Evolutionary conservation across 2,113 vertebrate species (phyloP).

Genomic region (Herpetotheres cachinnans): DNA sequence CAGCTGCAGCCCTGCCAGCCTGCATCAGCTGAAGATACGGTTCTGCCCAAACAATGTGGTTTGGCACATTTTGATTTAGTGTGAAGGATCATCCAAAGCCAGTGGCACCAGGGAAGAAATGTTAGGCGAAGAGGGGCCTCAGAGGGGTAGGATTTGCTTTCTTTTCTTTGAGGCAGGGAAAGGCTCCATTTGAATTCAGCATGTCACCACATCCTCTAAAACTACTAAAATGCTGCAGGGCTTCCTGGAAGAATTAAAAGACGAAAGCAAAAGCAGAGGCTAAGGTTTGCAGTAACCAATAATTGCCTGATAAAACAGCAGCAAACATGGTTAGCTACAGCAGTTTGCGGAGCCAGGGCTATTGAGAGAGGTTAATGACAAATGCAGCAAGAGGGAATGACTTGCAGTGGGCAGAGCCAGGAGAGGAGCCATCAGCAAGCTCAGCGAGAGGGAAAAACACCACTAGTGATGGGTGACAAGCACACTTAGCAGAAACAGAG

Average conservation of each 20-base stretch:
- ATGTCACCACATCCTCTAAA: neutral
- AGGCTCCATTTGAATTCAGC: neutral
- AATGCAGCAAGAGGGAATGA: neutral
- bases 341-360: accelerated
- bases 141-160: neutral
- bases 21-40: neutral
- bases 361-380: neutral
- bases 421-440: neutral
- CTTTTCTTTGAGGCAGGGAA: neutral
- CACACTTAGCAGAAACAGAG: neutral
- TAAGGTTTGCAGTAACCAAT: neutral
- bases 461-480: accelerated
- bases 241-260: neutral
- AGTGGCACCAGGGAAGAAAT: neutral
- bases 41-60: accelerated
- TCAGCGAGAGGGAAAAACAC: neutral
- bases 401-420: accelerated
- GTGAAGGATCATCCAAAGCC: neutral
- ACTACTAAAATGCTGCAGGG: neutral
- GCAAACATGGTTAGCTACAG: neutral
- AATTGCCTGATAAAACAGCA: neutral
- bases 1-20: neutral
- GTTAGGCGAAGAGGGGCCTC: neutral
- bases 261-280: neutral
- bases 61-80: neutral